phyloP scores from a whole-genome alignment of 1,140 invertebrate species.

The Telenomus remus region DNA sequence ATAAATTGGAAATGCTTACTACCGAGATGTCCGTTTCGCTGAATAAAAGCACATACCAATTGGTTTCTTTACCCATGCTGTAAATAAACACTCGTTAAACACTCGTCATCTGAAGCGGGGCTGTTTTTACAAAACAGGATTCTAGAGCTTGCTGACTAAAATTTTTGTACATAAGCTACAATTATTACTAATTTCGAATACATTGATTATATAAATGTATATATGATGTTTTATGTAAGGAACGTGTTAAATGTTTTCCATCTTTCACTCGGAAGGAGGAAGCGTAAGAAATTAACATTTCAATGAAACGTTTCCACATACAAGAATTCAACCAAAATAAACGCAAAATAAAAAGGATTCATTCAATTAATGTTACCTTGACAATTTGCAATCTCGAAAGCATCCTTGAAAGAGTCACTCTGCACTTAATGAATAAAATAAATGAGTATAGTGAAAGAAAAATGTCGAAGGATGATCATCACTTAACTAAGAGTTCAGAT shows the following conservation, averaged over 20 bases:
- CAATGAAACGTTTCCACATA: neutral
- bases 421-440: no score
- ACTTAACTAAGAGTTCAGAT: neutral
- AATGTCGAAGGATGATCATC: neutral
- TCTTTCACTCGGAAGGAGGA: slow-evolving; percentile 36
- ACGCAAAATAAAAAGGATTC: no score
- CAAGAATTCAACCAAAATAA: no score
- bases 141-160: neutral
- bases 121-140: neutral
- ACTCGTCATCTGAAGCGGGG: no score
- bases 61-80: slow-evolving; percentile 1
- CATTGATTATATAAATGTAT: slow-evolving; percentile 31
- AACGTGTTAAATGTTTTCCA: slow-evolving; percentile 4
- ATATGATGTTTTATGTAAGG: slow-evolving; percentile 19
- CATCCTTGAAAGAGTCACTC: neutral
- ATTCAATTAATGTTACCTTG: no score
- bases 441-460: no score
- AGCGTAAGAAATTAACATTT: slow-evolving; percentile 12
- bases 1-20: no score
- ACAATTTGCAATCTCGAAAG: no score
- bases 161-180: neutral
- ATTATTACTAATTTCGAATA: neutral
- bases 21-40: no score
- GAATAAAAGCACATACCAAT: no score
- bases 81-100: neutral